Evolutionary conservation across 2,797 vertebrate genomes (phyloP), one percentile per base, ranked within the genome.

Genomic region (Enteromius unitaeniatus): DNA sequence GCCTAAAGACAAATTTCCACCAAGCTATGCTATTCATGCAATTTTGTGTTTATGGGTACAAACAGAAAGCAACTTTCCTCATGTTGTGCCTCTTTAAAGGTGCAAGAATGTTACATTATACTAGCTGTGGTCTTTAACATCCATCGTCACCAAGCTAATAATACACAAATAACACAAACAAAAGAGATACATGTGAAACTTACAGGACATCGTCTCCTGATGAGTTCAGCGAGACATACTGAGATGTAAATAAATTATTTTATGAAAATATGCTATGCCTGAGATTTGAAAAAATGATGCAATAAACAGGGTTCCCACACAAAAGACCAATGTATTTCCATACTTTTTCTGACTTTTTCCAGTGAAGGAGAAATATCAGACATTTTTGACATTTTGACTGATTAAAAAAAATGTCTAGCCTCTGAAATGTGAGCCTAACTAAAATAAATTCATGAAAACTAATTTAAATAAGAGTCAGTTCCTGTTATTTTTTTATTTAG

Each of bases 231-330:
- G 8, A 21, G 58, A 76, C 47, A 28, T 17, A 28, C 13, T 81
- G 85, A 88, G 85, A 88, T 85, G 79, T 67, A 45, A 82, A 75
- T 58, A 5, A 21, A 73, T 53, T 49, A 55, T 62, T 8, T 67
- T 19, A 65, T 19, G 62, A 79, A 80, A 51, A n/a, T n/a, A 74
- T 37, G 19, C 34, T 78, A 84, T 78, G 73, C 78, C 81, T 69
- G 70, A 64, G 4, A 72, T 37, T n/a, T 76, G 3, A 47, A 47
- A 45, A 64, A 31, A 31, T 1, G 14, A 17, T 17, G 26, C 26
- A 65, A 81, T 19, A 21, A n/a, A 21, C 9, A 14, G 51, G 14
- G 47, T 70, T n/a, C 51, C 64, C 47, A 68, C 78, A 60, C 1
- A 21, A 58, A 10, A 23, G 13, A 67, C 1, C 23, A 19, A 40